Evolutionary conservation across 2,888 invertebrate species (phyloP), one percentile per base, ranked within the genome.

Genomic region (Leptopilina myrica): DNA sequence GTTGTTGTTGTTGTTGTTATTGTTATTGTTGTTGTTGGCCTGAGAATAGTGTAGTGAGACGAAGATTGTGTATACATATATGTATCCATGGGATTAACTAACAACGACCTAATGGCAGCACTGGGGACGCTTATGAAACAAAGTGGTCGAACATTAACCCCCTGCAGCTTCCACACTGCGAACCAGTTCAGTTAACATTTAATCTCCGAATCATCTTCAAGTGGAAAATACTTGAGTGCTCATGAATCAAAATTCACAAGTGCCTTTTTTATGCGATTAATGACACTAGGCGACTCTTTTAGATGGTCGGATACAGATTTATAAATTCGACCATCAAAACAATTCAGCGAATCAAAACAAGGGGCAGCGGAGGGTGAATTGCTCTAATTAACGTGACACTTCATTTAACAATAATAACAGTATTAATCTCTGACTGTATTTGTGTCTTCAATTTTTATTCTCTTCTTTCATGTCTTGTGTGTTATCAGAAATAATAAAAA

Each of bases 211-310:
- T 76, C 77, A 65, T 46, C 43, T 79, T 78, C 76, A 69, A 69
- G 65, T 78, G 77, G 80, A 78, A 80, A 77, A 79, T 78, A 79
- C 79, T 82, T 76, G 78, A 64, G 56, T 62, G 78, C 67, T 49
- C 49, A 64, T 78, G 20, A 69, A 53, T 69, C 40, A 65, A 65
- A 43, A 65, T 65, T 49, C 49, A 49, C 49, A 49, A 49, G 49
- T 49, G 49, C 62, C 20, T 62, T 15, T 15, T 62, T 62, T 62
- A 62, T 62, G 20, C 20, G 62, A 62, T 20, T 62, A 20, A 62
- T 62, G 15, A 62, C 62, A 20, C 62, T 62, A n/a, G 15, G 20
- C 20, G 59, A 20, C 62, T 20, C 8, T 9, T 62, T 62, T 20
- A 62, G n/a, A n/a, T 8, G n/a, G 62, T 9, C 62, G 15, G 15